Evolutionary conservation across 2,797 vertebrate species (phyloP).

Genomic region (Sebastes minor): DNA sequence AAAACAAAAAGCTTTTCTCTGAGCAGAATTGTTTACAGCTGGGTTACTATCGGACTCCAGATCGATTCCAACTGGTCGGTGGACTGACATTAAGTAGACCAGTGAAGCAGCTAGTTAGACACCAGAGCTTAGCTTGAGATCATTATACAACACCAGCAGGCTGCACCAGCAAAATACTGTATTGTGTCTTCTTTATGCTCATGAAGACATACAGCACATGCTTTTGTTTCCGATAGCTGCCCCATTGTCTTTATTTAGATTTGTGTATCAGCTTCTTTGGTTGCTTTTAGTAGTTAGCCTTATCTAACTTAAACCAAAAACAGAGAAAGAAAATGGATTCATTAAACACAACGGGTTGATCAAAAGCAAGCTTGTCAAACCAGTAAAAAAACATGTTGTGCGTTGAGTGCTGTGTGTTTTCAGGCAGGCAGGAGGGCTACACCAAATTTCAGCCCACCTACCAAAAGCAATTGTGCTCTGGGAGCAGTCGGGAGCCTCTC

Average conservation of each 20-base stretch:
- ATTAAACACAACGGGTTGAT: neutral
- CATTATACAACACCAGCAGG: conserved; percentile 37
- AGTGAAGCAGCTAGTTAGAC: conserved; percentile 68
- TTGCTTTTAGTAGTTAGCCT: neutral
- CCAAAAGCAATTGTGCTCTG: conserved; percentile 16
- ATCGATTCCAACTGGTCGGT: conserved; percentile 48
- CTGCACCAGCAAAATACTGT: conserved; percentile 1
- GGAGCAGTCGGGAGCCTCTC: conserved; percentile 30
- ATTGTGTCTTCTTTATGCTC: neutral
- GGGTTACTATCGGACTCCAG: conserved; percentile 31
- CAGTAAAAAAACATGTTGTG: neutral
- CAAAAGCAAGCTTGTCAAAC: conserved; percentile 8
- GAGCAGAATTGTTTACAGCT: conserved; percentile 45
- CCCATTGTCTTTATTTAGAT: neutral
- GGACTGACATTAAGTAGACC: conserved; percentile 65
- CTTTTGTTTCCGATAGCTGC: neutral
- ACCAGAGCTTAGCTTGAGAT: conserved; percentile 53
- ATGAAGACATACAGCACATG: neutral
- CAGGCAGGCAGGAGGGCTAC: conserved; percentile 9
- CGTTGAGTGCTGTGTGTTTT: conserved; percentile 21
- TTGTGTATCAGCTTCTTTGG: neutral
- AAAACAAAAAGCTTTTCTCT: conserved; percentile 33
- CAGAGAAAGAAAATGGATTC: neutral
- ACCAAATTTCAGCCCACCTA: conserved; percentile 13
- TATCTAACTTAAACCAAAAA: neutral